Evolutionary conservation across 2,113 vertebrate species (phyloP).

Genomic region (Aphelocoma coerulescens): DNA sequence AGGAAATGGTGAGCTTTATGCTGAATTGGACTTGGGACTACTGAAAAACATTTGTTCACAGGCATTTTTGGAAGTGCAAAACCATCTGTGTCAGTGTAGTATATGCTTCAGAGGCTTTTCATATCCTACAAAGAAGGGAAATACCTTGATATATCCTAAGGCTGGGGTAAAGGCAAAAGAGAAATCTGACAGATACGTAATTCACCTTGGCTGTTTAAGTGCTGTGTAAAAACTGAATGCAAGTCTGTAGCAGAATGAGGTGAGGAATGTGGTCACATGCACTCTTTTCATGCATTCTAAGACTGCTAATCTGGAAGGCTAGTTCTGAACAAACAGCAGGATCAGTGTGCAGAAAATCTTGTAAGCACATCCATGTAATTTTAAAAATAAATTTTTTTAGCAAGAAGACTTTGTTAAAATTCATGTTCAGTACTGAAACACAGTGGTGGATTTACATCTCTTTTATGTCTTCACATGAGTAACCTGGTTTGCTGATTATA

Average conservation of each 20-base stretch:
- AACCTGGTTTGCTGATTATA: background rate
- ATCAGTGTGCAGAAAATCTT: background rate
- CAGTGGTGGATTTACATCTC: background rate
- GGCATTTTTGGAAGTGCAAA: background rate
- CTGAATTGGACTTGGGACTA: background rate
- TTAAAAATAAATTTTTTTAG: background rate
- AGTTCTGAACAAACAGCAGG: background rate
- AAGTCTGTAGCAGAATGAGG: background rate
- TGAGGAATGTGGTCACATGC: background rate
- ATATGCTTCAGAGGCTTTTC: background rate
- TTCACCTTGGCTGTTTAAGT: background rate
- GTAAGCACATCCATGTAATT: background rate
- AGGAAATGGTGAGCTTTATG: background rate
- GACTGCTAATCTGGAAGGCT: background rate
- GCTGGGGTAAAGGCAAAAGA: background rate
- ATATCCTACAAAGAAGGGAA: background rate
- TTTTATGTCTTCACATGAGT: background rate
- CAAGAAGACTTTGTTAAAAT: background rate
- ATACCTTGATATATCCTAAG: background rate
- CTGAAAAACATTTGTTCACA: background rate
- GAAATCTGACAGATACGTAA: background rate
- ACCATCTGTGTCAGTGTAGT: background rate
- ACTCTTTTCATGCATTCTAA: background rate
- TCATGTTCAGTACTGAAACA: background rate
- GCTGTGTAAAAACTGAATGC: background rate